Conservation (phyloP, 2,113 vertebrate species). For the Ginglymostoma cirratum region DNA sequence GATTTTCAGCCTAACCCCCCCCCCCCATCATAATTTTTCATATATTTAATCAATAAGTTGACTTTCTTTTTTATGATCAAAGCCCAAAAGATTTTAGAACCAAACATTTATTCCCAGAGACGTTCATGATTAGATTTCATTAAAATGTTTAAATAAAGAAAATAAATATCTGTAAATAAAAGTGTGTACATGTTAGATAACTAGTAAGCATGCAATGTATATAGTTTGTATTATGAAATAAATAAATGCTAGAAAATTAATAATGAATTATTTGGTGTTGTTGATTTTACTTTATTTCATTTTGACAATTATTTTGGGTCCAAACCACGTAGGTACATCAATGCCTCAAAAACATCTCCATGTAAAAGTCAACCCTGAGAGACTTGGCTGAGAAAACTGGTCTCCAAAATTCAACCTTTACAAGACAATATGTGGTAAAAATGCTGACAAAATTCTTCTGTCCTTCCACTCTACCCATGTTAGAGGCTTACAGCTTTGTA, state of each 20-base stretch:
- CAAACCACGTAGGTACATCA: neutral
- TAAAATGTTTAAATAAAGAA: no score
- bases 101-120: no score
- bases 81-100: no score
- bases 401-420: neutral
- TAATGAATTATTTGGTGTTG: neutral
- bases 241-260: neutral
- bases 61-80: no score
- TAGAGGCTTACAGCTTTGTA: neutral
- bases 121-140: no score
- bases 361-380: neutral
- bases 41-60: neutral
- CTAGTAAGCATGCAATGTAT: no score
- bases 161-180: no score
- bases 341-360: neutral
- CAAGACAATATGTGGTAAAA: neutral
- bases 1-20: neutral
- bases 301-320: neutral
- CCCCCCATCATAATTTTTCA: neutral
- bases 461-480: neutral
- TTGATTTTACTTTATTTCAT: neutral
- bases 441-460: neutral
- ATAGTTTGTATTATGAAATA: neutral
- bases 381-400: neutral
- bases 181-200: no score